Evolutionary conservation across 1,140 invertebrate species (phyloP), one percentile per base, ranked within the genome.

Genomic region (Babylonia areolata): DNA sequence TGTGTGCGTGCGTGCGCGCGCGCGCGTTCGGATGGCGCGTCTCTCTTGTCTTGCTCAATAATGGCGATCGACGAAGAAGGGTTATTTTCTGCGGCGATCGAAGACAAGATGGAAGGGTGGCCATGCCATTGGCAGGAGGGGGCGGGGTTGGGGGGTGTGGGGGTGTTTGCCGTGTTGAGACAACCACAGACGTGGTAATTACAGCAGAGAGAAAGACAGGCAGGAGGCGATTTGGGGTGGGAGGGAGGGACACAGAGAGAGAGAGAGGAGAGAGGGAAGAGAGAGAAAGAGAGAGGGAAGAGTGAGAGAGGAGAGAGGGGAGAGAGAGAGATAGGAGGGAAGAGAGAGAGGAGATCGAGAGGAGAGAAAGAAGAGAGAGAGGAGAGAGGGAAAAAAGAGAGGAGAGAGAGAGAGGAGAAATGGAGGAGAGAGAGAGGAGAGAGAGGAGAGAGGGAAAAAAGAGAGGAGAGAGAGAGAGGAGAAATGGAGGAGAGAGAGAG

Each of bases 231-330:
- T 71, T 11, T 9, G 69, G 69, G 23, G 23, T n/a, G 69, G 23
- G 39, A 51, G 39, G 51, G 42, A 33, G 79, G 2, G 42, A 51
- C 40, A n/a, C 40, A 1, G 79, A 58, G 79, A 51, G 79, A 81
- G 79, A 58, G 39, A 51, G 80, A 64, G 80, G 0, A 51, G 15
- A n/a, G 35, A 11, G 37, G 6, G 37, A n/a, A 64, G 46, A 64
- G 46, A 81, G n/a, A 51, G 78, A 28, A n/a, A n/a, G 78, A 51
- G 78, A 81, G 78, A 81, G 73, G 46, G 78, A 81, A n/a, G n/a
- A n/a, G n/a, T n/a, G n/a, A n/a, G n/a, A n/a, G n/a, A n/a, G n/a
- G 15, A 81, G 39, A 81, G 46, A 78, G 35, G 35, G 31, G 35
- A 28, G 9, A 11, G 42, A 23, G 28, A 39, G 40, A 28, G 15